Evolutionary conservation across 2,113 vertebrate species (phyloP).

Genomic region (Nettapus auritus): DNA sequence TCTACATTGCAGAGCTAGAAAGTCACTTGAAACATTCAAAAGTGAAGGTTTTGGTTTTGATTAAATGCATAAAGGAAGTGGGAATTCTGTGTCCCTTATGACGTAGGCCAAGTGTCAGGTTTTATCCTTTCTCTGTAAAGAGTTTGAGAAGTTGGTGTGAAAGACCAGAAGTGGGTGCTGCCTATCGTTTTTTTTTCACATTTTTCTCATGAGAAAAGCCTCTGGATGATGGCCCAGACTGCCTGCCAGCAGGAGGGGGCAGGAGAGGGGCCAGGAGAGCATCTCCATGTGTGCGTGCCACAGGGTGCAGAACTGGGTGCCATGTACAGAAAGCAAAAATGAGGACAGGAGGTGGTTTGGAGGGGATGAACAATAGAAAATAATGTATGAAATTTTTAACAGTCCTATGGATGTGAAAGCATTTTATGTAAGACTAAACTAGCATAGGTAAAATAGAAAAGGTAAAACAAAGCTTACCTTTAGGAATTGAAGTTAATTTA

Average conservation of each 20-base stretch:
- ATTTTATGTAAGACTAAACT: not conserved
- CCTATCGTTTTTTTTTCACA: not conserved
- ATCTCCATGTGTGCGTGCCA: no score
- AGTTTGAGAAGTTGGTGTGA: not conserved
- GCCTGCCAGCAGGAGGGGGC: not conserved
- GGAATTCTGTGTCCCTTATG: not conserved
- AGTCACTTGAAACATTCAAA: not conserved
- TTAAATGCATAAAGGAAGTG: not conserved
- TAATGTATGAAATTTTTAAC: not conserved
- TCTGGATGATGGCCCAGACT: not conserved
- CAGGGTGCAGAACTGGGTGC: fast-evolving
- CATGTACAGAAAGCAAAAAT: not conserved
- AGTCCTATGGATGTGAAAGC: not conserved
- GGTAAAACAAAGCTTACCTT: conserved; percentile 81
- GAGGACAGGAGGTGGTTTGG: not conserved
- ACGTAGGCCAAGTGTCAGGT: not conserved
- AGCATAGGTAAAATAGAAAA: not conserved
- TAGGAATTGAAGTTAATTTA: conserved; percentile 91
- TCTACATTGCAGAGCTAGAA: not conserved
- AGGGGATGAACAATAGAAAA: not conserved
- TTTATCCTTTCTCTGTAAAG: not conserved
- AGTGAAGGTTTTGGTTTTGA: not conserved
- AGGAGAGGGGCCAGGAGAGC: not conserved
- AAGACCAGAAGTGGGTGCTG: not conserved
- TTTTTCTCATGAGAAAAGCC: not conserved